Evolutionary conservation across 35 echinoderm and acorn worm genomes (phyloP).

Genomic region (Eucidaris tribuloides): DNA sequence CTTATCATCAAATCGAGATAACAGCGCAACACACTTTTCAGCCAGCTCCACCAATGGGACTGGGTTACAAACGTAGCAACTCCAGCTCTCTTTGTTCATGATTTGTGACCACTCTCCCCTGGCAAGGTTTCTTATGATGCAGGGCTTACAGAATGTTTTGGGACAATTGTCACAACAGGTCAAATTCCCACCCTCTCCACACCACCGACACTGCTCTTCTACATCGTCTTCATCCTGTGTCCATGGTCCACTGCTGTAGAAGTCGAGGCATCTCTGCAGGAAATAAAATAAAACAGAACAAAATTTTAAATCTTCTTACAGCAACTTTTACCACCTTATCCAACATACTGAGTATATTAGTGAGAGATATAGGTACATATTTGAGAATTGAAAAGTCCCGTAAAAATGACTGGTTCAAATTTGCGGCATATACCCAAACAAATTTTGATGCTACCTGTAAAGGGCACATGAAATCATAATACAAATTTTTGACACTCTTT

Average conservation of each 20-base stretch:
- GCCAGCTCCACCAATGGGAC: slow-evolving; percentile 37
- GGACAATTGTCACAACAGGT: slow-evolving; percentile 85
- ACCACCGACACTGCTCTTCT: slow-evolving; percentile 94
- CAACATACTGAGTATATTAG: no score
- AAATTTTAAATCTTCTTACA: background rate
- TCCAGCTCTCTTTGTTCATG: slow-evolving; percentile 40
- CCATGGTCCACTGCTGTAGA: slow-evolving; percentile 75
- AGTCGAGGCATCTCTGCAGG: slow-evolving; percentile 74
- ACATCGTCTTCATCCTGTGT: slow-evolving; percentile 72
- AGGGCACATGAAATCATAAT: no score
- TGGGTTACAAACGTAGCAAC: slow-evolving; percentile 79
- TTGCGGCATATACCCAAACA: no score
- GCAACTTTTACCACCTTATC: no score
- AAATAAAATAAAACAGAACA: background rate
- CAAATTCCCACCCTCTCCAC: slow-evolving; percentile 88
- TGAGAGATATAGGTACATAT: no score
- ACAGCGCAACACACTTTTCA: slow-evolving; percentile 36
- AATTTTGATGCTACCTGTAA: no score
- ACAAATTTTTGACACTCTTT: no score
- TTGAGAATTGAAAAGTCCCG: no score
- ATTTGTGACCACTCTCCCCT: slow-evolving; percentile 48
- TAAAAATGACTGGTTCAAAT: no score
- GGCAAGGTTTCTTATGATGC: slow-evolving; percentile 77
- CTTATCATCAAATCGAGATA: background rate
- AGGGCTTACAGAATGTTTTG: slow-evolving; percentile 81